A percentile compares a stretch with the other conserved stretches of the same genome.
Evolutionary conservation across 2,888 invertebrate genomes (phyloP).

Genomic region (Apamea monoglypha): DNA sequence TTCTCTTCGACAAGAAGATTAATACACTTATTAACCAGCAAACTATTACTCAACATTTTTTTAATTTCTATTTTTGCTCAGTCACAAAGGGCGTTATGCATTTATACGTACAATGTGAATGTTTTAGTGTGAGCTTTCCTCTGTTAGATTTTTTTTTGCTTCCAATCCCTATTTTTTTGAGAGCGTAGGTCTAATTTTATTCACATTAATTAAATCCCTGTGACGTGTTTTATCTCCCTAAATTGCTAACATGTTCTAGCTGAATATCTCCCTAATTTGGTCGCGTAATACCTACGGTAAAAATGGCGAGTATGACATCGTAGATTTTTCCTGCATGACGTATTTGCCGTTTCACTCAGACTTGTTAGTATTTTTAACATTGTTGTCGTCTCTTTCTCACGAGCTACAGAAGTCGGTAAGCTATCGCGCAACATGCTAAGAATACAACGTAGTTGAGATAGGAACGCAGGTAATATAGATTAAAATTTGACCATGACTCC

Average conservation of each 20-base stretch:
- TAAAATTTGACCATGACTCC: constrained; percentile 55
- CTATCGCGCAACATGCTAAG: constrained; percentile 44
- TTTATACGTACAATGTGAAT: constrained; percentile 49
- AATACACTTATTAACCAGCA: constrained; percentile 49
- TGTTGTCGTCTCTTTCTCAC: constrained; percentile 59
- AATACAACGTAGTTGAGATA: constrained; percentile 35
- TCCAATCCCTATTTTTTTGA: constrained; percentile 11
- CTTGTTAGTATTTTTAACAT: constrained; percentile 43
- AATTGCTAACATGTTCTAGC: constrained; percentile 53
- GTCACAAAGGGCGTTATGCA: constrained; percentile 48
- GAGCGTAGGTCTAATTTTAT: constrained; percentile 6
- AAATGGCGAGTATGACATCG: constrained; percentile 77
- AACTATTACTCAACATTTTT: constrained; percentile 43
- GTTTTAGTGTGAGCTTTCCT: constrained; percentile 56
- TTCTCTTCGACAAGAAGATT: constrained; percentile 69
- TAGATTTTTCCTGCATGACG: constrained; percentile 71
- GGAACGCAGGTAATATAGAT: constrained; percentile 46
- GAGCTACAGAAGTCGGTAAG: constrained; percentile 6
- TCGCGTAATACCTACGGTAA: constrained; percentile 75
- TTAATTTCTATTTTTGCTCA: constrained; percentile 45
- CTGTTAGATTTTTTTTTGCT: constrained; percentile 22
- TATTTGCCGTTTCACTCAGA: constrained; percentile 55
- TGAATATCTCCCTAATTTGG: constrained; percentile 72
- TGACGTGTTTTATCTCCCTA: constrained; percentile 40
- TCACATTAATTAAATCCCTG: constrained; percentile 32